Evolutionary conservation across 2,888 invertebrate species (phyloP).

Genomic region (Pachliopta kotzebuea): DNA sequence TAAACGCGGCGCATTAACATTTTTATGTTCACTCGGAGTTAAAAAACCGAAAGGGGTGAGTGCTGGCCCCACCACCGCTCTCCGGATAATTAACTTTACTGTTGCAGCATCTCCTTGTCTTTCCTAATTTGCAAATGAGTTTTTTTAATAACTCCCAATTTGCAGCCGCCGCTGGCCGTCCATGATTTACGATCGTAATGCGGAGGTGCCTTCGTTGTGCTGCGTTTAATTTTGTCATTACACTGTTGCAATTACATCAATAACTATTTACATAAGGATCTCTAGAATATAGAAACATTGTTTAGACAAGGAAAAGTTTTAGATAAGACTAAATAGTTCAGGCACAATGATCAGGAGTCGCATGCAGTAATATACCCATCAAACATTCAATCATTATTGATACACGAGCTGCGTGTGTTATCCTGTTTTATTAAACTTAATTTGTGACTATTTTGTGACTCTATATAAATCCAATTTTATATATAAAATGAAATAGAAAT

Average conservation of each 20-base stretch:
- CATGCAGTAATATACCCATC: too few species aligned
- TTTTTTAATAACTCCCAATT: conserved; percentile 79
- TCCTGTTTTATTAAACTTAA: too few species aligned
- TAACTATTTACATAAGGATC: too few species aligned
- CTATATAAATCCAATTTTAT: too few species aligned
- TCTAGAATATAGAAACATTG: background rate
- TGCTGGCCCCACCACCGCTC: conserved; percentile 53
- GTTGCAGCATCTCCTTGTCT: conserved; percentile 76
- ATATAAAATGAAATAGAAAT: too few species aligned
- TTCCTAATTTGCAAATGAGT: conserved; percentile 78
- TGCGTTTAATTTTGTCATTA: background rate
- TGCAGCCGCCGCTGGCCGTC: conserved; percentile 67
- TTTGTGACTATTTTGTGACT: too few species aligned
- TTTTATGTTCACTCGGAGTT: conserved; percentile 57
- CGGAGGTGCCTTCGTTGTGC: background rate
- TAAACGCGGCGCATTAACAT: conserved; percentile 50
- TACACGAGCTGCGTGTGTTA: too few species aligned
- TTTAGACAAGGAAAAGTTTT: background rate
- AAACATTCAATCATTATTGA: too few species aligned
- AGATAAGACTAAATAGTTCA: background rate
- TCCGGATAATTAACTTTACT: conserved; percentile 75
- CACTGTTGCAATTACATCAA: background rate
- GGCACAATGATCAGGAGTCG: too few species aligned
- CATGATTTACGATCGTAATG: conserved; percentile 59
- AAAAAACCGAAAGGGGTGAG: conserved; percentile 52